These are phyloP conservation scores for Eclectus roratus DNA, from an alignment of 2,113 vertebrate genomes.

Conservation along the genomic window DNA sequence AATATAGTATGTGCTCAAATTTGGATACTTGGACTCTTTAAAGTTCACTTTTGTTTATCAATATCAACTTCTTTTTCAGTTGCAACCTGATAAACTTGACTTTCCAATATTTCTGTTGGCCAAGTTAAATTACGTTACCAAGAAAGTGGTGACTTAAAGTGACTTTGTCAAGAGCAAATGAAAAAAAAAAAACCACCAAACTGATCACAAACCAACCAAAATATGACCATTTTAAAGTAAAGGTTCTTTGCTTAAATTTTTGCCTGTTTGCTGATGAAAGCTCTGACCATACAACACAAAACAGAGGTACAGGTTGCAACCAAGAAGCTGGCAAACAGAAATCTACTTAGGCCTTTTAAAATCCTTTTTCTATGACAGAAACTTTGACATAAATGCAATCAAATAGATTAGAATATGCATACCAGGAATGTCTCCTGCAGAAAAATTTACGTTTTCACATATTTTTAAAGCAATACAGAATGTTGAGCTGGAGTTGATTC, in stretches of 20 bases:
- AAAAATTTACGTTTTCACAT: neutral
- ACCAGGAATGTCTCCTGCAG: neutral
- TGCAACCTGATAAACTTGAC: neutral
- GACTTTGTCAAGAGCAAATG: neutral
- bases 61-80: neutral
- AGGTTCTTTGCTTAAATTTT: neutral
- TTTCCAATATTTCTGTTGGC: neutral
- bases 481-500: neutral
- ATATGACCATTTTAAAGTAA: neutral
- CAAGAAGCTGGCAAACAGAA: neutral
- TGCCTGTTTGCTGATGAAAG: neutral
- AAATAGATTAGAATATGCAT: neutral
- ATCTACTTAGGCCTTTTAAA: neutral
- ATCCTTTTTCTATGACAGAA: neutral
- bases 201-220: neutral
- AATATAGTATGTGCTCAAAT: neutral
- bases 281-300: neutral
- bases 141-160: neutral
- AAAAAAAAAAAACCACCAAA: neutral
- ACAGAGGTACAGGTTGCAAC: neutral
- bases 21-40: neutral
- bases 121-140: neutral
- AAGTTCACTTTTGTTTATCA: neutral
- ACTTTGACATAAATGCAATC: neutral
- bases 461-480: neutral